Base-by-base conservation (phyloP, 2,113 vertebrate species). In the Macrotis lagotis region DNA sequence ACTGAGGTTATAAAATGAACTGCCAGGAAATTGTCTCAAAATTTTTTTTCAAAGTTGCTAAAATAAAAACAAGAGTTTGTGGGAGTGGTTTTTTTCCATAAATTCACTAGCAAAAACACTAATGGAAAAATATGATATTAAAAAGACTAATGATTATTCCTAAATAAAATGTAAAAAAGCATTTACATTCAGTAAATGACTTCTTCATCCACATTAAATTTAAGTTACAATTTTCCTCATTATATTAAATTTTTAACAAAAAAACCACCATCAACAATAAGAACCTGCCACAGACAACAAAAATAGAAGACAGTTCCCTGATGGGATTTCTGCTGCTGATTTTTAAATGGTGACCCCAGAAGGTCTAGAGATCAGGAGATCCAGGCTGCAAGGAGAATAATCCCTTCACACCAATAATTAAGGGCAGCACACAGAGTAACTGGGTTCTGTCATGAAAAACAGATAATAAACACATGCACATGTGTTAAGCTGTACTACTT, bases 381-480 rank as follows among this genome's bases (percentile, higher is more conserved):
- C 97, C 93, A 88, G 97, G 89, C 96, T 98, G 95, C 96, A 97
- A 98, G 97, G 96, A 97, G 97, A 97, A 97, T 98, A 98, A 98
- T 98, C 98, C 98, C 98, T 98, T 98, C 97, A 97, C 98, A 98
- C 98, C 98, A 98, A 98, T 99, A 98, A 99, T 99, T 98, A 98
- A 98, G 98, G 98, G 98, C 98, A 98, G 97, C 95, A 97, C 91
- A 95, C 96, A 98, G 94, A 97, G 98, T 97, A 95, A 98, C 98
- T 97, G 97, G 97, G 96, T 97, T 98, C 98, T 98, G 98, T 98
- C 98, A 98, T 98, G 98, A 98, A 98, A 98, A 98, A 96, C 98
- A 98, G 98, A 98, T 98, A 98, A 98, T 99, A 99, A 99, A 99
- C 98, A 99, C 98, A 94, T 98, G 98, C 97, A 97, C 98, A 98